Base-by-base conservation (phyloP, 2,888 invertebrate species). In the Diarsia rubi region DNA sequence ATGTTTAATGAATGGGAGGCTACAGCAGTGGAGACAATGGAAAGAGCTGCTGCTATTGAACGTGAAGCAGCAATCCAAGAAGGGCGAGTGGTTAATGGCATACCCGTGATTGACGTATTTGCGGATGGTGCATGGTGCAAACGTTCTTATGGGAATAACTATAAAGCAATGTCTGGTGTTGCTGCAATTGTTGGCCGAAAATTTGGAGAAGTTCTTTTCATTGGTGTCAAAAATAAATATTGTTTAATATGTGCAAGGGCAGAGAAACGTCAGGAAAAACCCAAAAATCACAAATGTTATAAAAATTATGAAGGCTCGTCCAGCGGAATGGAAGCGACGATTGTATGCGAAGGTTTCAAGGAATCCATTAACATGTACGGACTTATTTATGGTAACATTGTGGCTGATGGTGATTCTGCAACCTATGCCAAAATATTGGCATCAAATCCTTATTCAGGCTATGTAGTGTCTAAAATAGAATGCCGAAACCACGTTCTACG, bases 51-150 rank as follows among this genome's bases (percentile, higher is more conserved):
- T 49, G 62, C 42, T 42, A 47, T 49, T 27, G 63, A 71, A 63
- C 42, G 63, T 64, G 64, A 71, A 54, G 71, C 70, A 52, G 71
- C 71, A 49, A 63, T 63, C 14, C 37, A 62, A 49, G 70, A 70
- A 62, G 70, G 70, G 19, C 37, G 42, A 1, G 49, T 70, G 5
- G 62, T 62, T 49, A 70, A 71, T 64, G 64, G 64, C n/a, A 24
- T 57, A 72, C 72, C 72, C 2, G 45, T 72, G 0, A 65, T 72
- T 54, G 72, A 72, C 31, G 64, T 71, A 5, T 65, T 64, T 57
- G 72, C 72, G 57, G 72, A 72, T 45, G 72, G 72, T n/a, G 57
- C 44, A 64, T 72, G 72, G 72, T 72, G 45, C 65, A 65, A 65
- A 65, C 57, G 72, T 65, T 72, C 72, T 37, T 72, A 65, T 59